Evolutionary conservation across 1,140 invertebrate genomes (phyloP).

Genomic region (Sycophila sp.): DNA sequence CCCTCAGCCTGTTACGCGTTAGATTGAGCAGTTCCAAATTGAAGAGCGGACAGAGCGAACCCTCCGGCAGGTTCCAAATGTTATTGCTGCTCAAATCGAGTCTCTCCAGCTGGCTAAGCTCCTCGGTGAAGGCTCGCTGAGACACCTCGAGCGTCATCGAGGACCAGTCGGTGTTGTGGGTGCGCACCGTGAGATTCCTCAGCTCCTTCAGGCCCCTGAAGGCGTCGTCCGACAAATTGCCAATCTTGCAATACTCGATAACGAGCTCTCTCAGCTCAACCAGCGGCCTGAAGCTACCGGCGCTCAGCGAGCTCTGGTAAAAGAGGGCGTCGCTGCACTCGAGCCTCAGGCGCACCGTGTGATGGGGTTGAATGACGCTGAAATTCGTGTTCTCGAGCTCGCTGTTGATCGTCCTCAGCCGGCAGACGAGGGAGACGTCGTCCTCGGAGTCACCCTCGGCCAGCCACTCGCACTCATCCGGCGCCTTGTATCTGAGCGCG

Average conservation of each 20-base stretch:
- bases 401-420: slow-evolving; percentile 85
- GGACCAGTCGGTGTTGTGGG: slow-evolving; percentile 89
- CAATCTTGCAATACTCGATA: slow-evolving; percentile 91
- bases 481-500: slow-evolving; percentile 78
- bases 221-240: slow-evolving; percentile 84
- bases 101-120: slow-evolving; percentile 77
- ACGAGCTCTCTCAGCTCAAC: slow-evolving; percentile 83
- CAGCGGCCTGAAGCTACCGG: slow-evolving; percentile 84
- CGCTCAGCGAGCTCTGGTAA: slow-evolving; percentile 83
- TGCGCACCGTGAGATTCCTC: slow-evolving; percentile 84
- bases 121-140: slow-evolving; percentile 77
- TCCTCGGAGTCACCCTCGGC: slow-evolving; percentile 71
- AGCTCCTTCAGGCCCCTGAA: slow-evolving; percentile 84
- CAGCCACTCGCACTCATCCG: slow-evolving; percentile 86
- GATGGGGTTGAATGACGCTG: slow-evolving; percentile 87
- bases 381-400: slow-evolving; percentile 91
- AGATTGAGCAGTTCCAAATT: slow-evolving; percentile 82
- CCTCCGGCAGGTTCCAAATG: slow-evolving; percentile 85
- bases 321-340: slow-evolving; percentile 87
- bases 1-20: slow-evolving; percentile 82
- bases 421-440: slow-evolving; percentile 82
- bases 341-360: slow-evolving; percentile 81
- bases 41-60: slow-evolving; percentile 81
- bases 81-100: slow-evolving; percentile 90
- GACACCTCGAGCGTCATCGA: slow-evolving; percentile 84